Conservation (phyloP, 2,888 invertebrate genomes). For the Allophyes oxyacanthae region DNA sequence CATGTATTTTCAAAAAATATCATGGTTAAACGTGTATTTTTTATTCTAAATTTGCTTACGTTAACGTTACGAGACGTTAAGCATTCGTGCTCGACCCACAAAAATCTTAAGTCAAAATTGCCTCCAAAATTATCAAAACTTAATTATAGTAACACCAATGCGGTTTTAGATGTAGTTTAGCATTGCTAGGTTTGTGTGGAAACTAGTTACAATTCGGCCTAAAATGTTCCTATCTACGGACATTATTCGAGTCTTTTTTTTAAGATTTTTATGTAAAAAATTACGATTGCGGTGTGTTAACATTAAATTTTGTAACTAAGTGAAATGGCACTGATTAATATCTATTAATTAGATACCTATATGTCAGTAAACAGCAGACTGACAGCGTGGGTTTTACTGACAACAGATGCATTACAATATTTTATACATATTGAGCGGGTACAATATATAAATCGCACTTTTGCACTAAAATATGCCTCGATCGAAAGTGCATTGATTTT, state of each 20-base stretch:
- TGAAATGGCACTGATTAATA: conserved; percentile 5
- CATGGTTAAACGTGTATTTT: too few relatives aligned
- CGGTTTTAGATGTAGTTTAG: conserved; percentile 35
- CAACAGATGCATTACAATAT: not conserved
- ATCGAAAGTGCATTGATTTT: not conserved
- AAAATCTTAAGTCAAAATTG: conserved; percentile 30
- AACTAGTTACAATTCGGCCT: conserved; percentile 49
- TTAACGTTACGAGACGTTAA: too few relatives aligned
- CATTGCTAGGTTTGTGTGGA: conserved; percentile 40
- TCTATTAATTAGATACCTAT: conserved; percentile 1
- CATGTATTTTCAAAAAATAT: too few relatives aligned
- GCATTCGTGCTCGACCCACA: too few relatives aligned
- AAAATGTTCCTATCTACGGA: conserved; percentile 45
- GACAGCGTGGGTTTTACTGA: not conserved
- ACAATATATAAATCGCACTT: not conserved
- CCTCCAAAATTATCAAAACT: too few relatives aligned
- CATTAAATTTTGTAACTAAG: conserved; percentile 3
- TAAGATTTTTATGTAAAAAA: conserved; percentile 6
- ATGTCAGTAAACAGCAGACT: not conserved
- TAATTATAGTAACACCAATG: conserved; percentile 31
- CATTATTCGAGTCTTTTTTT: conserved; percentile 16
- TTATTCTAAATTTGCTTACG: too few relatives aligned
- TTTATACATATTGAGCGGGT: not conserved
- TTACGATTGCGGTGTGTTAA: not conserved
- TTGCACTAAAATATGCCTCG: not conserved